Evolutionary conservation across 2,113 vertebrate genomes (phyloP), one percentile per base, ranked within the genome.

Genomic region (Rhipidura dahli): DNA sequence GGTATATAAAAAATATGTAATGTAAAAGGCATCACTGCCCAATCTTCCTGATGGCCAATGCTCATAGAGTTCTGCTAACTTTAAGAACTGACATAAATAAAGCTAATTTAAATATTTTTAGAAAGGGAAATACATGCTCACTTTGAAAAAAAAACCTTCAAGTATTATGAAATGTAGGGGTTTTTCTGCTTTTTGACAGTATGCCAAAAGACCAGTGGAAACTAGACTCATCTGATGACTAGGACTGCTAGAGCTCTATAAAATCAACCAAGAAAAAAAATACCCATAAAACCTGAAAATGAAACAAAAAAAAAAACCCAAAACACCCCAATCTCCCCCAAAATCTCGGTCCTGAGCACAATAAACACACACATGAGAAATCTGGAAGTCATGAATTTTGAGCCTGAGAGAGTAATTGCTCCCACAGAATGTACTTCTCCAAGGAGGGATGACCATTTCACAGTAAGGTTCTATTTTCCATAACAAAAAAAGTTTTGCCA

Each of bases 251-350:
- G 4, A 71, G 13, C 9, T 87, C 45, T 73, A 31, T 11, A 39
- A 68, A 44, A 31, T 2, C 14, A 47, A 42, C 3, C 21, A 57
- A 65, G 1, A 14, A 51, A 50, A 47, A 47, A 47, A 49, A 6
- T 0, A 6, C 7, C 13, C 11, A 40, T 7, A 54, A 61, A 73
- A 28, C 6, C 7, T 2, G 21, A 61, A 60, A 60, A 1, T 3
- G 7, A 83, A 75, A 9, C 4, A n/a, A 70, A 33, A 9, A n/a
- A 26, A 19, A 30, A 30, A 31, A 27, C 5, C 11, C 17, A 11
- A 13, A 18, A 8, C 14, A 47, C 8, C 4, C 11, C 11, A 22
- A 21, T 44, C 21, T 12, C 15, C 39, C 21, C 35, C 44, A 47
- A 35, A 79, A 68, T 9, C 11, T 42, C n/a, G 85, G 13, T 70